A percentile compares a stretch with the other conserved stretches of the same genome.
These are phyloP conservation scores for Drosophila tropicalis DNA, from an alignment of 1,140 invertebrate species.

Conservation along the genomic window DNA sequence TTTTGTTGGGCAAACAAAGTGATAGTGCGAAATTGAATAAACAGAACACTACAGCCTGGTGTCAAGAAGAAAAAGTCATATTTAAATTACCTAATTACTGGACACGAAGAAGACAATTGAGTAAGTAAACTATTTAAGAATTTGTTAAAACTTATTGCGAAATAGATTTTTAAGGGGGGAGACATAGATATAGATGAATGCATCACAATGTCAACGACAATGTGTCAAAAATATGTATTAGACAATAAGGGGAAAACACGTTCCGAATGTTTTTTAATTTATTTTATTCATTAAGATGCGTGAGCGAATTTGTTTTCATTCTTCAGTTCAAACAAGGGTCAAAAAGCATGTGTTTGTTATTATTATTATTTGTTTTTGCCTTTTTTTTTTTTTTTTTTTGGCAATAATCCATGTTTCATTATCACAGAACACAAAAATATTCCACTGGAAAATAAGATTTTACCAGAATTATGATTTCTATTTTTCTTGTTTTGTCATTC, in stretches of 20 bases:
- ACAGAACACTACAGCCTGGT: background rate
- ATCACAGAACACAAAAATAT: conserved; percentile 41
- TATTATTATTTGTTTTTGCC: too few species aligned
- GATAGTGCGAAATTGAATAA: conserved; percentile 13
- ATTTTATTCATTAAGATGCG: too few species aligned
- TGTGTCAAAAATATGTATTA: too few species aligned
- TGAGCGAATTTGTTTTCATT: background rate
- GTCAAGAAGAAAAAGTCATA: conserved; percentile 1
- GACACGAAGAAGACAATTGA: conserved; percentile 1
- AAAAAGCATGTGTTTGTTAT: background rate
- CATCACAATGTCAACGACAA: too few species aligned
- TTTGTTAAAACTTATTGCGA: conserved; percentile 2
- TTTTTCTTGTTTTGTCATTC: conserved; percentile 50
- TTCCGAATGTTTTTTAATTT: too few species aligned
- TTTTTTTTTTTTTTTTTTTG: background rate
- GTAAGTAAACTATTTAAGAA: background rate
- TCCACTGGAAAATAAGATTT: conserved; percentile 55
- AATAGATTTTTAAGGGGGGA: background rate
- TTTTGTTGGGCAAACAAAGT: background rate
- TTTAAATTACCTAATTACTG: conserved; percentile 8
- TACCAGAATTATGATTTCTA: conserved; percentile 25
- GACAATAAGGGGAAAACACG: too few species aligned
- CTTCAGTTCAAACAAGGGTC: background rate
- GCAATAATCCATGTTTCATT: background rate
- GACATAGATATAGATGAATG: too few species aligned